Base-by-base conservation (phyloP, 2,113 vertebrate genomes). In the Bubo scandiacus region DNA sequence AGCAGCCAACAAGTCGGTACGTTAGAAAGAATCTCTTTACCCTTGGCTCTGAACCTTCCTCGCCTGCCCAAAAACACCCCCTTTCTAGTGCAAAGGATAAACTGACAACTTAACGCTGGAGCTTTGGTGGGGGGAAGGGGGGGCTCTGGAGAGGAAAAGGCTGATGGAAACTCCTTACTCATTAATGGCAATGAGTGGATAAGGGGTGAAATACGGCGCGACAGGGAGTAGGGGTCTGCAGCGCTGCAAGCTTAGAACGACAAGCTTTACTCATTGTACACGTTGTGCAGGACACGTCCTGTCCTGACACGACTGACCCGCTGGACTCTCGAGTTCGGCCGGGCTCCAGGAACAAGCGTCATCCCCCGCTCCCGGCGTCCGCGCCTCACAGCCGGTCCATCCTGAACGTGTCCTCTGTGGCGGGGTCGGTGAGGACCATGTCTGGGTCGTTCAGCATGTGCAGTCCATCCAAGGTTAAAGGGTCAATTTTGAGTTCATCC, bases 401-500 rank as follows among this genome's bases (percentile, higher is more conserved):
- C 93, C 99, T 98, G 98, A 99, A 99, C 40, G 99, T 99, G 98
- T 99, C 99, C 98, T 99, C 99, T 3, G 99, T 99, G 97, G 99
- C 99, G 0, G 99, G 98, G 98, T 99, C 99, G 1, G 99, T 96
- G 36, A 99, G 99, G 97, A 99, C 99, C 99, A 99, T 99, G 98
- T 99, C 99, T 0, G 99, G 99, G 98, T 99, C 99, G 3, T 99
- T 99, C 86, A 99, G 99, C 99, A 99, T 99, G 98, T 99, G 99
- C 84, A 99, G 99, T 97, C 99, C 99, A 43, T 99, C 99, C 96
- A 99, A 91, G 91, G 99, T 99, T 87, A 99, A 98, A 29, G 99
- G 99, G 97, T 99, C 99, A 42, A 99, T 99, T 98, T 99, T 99
- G 90, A 99, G 98, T 98, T 99, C 99, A 5, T 99, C 99, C 98